Evolutionary conservation across 2,797 vertebrate species (phyloP).

Genomic region (Pantherophis alleghaniensis): DNA sequence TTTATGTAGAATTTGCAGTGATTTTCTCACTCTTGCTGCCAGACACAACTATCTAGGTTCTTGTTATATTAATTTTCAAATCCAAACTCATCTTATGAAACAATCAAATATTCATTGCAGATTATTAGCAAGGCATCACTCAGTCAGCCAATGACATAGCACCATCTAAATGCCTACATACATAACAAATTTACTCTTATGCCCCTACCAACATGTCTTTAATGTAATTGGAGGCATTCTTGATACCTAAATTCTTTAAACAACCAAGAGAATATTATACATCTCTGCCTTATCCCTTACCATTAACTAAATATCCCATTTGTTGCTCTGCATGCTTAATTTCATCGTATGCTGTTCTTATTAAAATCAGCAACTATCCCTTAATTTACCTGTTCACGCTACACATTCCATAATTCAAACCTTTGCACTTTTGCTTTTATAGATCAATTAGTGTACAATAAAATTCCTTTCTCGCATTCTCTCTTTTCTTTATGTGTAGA

Average conservation of each 20-base stretch:
- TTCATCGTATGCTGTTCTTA: background rate
- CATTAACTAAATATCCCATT: background rate
- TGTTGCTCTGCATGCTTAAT: background rate
- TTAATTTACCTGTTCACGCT: no score
- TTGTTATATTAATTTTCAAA: background rate
- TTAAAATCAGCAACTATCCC: no score
- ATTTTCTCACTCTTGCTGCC: background rate
- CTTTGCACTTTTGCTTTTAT: background rate
- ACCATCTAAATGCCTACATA: background rate
- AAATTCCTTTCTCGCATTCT: background rate
- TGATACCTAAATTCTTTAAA: background rate
- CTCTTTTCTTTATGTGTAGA: background rate
- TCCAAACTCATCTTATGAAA: background rate
- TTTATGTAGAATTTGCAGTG: background rate
- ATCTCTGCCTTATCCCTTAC: background rate
- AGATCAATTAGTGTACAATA: background rate
- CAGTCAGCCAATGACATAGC: background rate
- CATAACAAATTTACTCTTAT: background rate
- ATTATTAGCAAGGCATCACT: background rate
- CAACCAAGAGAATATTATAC: background rate
- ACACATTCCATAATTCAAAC: no score
- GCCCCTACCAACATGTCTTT: background rate
- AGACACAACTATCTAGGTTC: background rate
- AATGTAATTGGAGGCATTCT: background rate
- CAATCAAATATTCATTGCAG: background rate